Base-by-base conservation (phyloP, 1,140 invertebrate genomes). In the Musca vetustissima region DNA sequence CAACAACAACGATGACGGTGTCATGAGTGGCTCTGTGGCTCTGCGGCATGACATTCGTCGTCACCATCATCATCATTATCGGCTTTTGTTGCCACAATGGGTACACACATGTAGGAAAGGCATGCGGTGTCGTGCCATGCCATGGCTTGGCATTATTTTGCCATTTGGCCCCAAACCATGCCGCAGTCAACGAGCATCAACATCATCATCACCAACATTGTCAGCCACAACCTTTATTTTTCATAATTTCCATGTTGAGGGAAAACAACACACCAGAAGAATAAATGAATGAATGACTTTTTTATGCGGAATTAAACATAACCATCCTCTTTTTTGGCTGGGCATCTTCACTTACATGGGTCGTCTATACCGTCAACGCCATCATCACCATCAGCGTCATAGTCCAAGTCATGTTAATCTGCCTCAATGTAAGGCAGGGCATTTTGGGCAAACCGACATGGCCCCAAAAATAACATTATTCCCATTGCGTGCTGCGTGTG, bases 101-200 rank as follows among this genome's bases (percentile, higher is more conserved):
- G 36, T 11, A 43, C 11, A 43, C 36, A 43, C 11, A 13, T 43
- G 11, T 43, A 2, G 6, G 6, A 43, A 43, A 8, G 36, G 36
- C 8, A 43, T 43, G 36, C 6, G 6, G 13, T 43, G 36, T 1
- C 36, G 13, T 43, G 36, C 4, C 36, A 43, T 11, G 36, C 36
- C 36, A 43, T 43, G 36, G 6, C 11, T 13, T 43, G 36, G 36
- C 36, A 43, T 43, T 43, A 43, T 43, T 43, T 61, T 61, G 57
- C 28, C 57, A 61, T 61, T 61, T 61, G 57, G 57, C 57, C 57
- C 36, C 57, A 19, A 61, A 61, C 28, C 57, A 61, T 36, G 28
- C 57, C 17, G 32, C 17, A 36, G 17, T 32, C 36, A 43, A 43
- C 36, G 11, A 61, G 32, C 57, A 43, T 61, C 6, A 17, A 7